phyloP scores from a whole-genome alignment of 2,113 vertebrate species.

The Thomomys bottae region DNA sequence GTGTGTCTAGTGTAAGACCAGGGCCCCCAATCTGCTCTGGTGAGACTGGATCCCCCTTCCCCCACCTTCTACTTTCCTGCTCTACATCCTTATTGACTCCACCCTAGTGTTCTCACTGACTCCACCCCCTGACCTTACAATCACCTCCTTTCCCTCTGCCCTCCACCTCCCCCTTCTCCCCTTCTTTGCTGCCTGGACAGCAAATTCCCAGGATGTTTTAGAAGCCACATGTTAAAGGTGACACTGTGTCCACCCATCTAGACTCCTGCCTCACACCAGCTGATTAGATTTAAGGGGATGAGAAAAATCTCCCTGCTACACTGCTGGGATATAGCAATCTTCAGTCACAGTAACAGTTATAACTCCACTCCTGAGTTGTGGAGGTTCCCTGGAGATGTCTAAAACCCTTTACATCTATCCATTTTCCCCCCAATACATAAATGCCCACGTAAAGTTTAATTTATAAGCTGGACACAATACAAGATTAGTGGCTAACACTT shows the following conservation, averaged over 20 bases:
- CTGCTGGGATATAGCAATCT: conserved; percentile 12
- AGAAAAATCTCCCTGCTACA: conserved; percentile 2
- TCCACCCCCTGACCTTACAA: no score
- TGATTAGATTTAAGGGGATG: neutral
- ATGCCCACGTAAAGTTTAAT: neutral
- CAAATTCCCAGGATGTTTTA: neutral
- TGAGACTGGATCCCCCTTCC: no score
- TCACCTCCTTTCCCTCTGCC: neutral
- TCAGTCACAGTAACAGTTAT: neutral
- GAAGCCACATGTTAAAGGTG: neutral
- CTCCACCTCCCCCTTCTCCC: neutral
- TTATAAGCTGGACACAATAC: neutral
- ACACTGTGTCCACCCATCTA: neutral
- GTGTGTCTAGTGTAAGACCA: no score
- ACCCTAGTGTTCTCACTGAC: no score
- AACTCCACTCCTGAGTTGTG: neutral
- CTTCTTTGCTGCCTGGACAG: neutral
- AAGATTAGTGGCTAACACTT: no score
- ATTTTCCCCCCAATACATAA: neutral
- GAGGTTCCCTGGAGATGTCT: neutral
- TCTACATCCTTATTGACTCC: no score
- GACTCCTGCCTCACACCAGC: neutral
- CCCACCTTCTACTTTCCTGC: no score
- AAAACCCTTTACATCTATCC: no score
- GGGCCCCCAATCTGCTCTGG: no score